Evolutionary conservation across 1,140 invertebrate genomes (phyloP).

Genomic region (Dermatophagoides farinae): DNA sequence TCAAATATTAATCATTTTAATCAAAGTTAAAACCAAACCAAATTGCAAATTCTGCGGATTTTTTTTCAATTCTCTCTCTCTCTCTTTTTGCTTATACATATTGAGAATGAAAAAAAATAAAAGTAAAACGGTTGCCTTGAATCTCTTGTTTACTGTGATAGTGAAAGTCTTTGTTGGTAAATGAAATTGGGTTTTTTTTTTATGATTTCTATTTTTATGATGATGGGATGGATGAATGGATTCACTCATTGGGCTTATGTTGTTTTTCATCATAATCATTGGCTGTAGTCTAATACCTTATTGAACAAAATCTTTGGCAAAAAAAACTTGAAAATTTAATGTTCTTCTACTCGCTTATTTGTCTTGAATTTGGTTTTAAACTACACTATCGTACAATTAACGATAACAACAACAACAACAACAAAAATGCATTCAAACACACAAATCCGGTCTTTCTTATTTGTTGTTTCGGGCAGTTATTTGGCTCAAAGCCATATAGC

Average conservation of each 20-base stretch:
- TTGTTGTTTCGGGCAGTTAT: too few species aligned
- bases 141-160: not conserved
- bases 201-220: not conserved
- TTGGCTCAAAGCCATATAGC: too few species aligned
- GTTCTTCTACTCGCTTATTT: not conserved
- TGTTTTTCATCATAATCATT: too few species aligned
- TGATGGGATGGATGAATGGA: not conserved
- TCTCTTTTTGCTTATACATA: not conserved
- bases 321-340: not conserved
- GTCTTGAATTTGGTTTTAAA: not conserved
- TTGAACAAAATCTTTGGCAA: not conserved
- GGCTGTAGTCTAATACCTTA: not conserved
- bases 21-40: too few species aligned
- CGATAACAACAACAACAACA: too few species aligned
- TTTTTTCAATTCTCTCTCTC: too few species aligned
- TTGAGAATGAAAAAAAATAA: not conserved
- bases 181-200: not conserved
- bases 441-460: too few species aligned
- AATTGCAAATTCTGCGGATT: not conserved
- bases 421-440: too few species aligned
- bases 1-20: too few species aligned
- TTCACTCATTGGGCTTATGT: not conserved
- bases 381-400: too few species aligned
- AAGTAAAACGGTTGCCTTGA: not conserved
- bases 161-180: not conserved